Evolutionary conservation across 2,113 vertebrate genomes (phyloP).

Genomic region (Leptosomus discolor): DNA sequence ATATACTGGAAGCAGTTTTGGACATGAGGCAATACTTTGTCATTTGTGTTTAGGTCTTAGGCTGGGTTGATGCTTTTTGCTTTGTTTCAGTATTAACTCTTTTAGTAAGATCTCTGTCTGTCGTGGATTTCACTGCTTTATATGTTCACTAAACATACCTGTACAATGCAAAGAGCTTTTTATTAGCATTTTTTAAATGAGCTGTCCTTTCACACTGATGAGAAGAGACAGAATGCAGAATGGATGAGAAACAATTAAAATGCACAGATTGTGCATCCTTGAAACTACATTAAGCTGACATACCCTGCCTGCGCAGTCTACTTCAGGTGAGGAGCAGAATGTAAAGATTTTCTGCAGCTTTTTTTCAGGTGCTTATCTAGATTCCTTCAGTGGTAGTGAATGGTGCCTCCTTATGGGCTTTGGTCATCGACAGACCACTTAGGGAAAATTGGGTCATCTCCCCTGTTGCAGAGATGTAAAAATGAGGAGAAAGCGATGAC

Average conservation of each 20-base stretch:
- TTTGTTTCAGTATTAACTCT: neutral
- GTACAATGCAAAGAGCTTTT: neutral
- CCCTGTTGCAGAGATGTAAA: neutral
- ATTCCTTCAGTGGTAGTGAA: neutral
- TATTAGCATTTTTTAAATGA: neutral
- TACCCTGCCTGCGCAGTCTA: neutral
- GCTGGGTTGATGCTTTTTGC: neutral
- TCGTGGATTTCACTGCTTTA: neutral
- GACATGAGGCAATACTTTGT: neutral
- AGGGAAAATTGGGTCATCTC: neutral
- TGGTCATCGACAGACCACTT: neutral
- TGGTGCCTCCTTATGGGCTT: neutral
- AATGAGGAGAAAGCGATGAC: neutral
- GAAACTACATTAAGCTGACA: neutral
- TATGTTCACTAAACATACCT: neutral
- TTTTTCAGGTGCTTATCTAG: neutral
- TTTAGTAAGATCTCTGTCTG: neutral
- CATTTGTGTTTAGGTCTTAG: neutral
- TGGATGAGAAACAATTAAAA: neutral
- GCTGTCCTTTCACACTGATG: neutral
- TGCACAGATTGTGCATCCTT: neutral
- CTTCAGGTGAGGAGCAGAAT: neutral
- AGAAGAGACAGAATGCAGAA: neutral
- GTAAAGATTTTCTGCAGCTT: neutral
- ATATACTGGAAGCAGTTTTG: neutral